phyloP scores from a whole-genome alignment of 2,113 vertebrate species.

The Zosterops borbonicus region DNA sequence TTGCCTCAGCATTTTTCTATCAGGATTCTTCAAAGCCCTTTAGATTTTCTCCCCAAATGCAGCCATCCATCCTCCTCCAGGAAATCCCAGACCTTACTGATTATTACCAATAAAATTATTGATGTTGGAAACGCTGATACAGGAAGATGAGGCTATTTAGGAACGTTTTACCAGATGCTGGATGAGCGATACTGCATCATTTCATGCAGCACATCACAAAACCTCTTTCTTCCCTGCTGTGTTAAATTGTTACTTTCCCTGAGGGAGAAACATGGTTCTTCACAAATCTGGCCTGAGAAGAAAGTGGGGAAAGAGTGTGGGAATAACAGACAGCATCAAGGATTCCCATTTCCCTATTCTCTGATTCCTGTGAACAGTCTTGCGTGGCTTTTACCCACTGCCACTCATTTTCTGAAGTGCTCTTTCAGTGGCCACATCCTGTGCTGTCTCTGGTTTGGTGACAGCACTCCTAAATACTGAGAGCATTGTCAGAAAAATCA shows the following conservation, averaged over 20 bases:
- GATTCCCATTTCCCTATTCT: background rate
- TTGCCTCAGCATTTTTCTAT: conserved; percentile 15
- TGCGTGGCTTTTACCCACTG: background rate
- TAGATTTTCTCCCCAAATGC: background rate
- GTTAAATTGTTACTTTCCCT: conserved; percentile 10
- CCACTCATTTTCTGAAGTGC: background rate
- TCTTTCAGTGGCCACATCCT: conserved; percentile 12
- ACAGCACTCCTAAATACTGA: conserved; percentile 32
- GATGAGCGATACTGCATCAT: background rate
- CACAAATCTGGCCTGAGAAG: background rate
- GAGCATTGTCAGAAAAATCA: conserved; percentile 22
- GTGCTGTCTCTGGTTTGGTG: background rate
- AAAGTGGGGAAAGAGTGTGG: background rate
- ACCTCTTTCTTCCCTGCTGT: background rate
- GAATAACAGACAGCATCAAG: conserved; percentile 16
- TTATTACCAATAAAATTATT: conserved; percentile 42
- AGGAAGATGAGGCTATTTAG: conserved; percentile 5
- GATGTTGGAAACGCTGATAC: conserved; percentile 22
- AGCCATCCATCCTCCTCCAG: background rate
- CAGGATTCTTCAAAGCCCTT: background rate
- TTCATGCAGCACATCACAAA: conserved; percentile 5
- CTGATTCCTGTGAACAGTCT: background rate
- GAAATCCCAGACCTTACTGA: background rate
- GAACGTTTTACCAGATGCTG: conserved; percentile 9
- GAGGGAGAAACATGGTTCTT: background rate